phyloP scores from a whole-genome alignment of 2,113 vertebrate species.

The Leucopternis melanops region DNA sequence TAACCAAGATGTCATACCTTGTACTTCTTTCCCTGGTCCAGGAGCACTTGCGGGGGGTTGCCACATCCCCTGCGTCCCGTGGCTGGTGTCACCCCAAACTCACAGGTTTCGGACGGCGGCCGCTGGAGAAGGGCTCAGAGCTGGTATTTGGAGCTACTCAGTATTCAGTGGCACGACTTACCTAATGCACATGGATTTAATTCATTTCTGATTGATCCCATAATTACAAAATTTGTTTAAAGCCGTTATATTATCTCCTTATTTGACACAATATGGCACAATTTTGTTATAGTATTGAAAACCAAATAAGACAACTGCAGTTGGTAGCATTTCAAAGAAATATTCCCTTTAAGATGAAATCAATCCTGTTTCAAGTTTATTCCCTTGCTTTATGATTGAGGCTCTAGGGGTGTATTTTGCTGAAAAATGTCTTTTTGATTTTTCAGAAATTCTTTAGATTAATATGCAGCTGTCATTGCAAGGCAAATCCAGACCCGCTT shows the following conservation, averaged over 20 bases:
- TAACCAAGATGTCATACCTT: accelerated
- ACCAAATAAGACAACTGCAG: slow-evolving; percentile 86
- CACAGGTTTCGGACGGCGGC: background rate
- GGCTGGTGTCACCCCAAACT: background rate
- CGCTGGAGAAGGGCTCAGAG: background rate
- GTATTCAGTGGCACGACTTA: slow-evolving; percentile 55
- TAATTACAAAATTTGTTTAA: slow-evolving; percentile 95
- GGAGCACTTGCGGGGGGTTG: background rate
- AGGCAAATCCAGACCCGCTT: slow-evolving; percentile 90
- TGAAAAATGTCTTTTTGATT: slow-evolving; percentile 94
- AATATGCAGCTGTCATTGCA: slow-evolving; percentile 99
- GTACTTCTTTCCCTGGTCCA: background rate
- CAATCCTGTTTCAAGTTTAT: slow-evolving; percentile 96
- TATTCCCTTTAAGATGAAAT: slow-evolving; percentile 95
- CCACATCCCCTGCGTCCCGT: accelerated
- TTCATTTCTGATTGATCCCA: slow-evolving; percentile 72
- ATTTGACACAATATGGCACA: slow-evolving; percentile 95
- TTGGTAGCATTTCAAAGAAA: slow-evolving; percentile 92
- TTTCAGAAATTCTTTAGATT: slow-evolving; percentile 96
- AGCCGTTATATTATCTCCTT: slow-evolving; percentile 86
- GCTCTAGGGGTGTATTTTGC: slow-evolving; percentile 88
- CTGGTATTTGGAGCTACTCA: slow-evolving; percentile 50
- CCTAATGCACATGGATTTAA: slow-evolving; percentile 65
- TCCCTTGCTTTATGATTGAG: slow-evolving; percentile 82
- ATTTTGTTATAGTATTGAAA: slow-evolving; percentile 89